Conservation (phyloP, 2,888 invertebrate genomes). For the Agapostemon virescens region DNA sequence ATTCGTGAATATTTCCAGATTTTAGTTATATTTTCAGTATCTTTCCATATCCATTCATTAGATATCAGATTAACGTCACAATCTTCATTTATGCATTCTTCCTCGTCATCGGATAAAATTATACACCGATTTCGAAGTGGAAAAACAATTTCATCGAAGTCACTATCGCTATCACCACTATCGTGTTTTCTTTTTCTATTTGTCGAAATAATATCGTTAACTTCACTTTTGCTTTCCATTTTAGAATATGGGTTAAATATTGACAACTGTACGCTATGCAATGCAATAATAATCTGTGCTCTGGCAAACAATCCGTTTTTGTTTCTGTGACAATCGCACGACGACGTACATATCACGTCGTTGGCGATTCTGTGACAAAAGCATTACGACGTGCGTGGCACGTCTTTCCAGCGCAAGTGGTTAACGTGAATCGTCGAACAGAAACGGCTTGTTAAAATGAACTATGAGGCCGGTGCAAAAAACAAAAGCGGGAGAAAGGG, state of each 20-base stretch:
- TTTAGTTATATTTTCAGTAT: slow-evolving; percentile 11
- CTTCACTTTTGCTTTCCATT: slow-evolving; percentile 16
- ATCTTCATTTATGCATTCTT: slow-evolving; percentile 2
- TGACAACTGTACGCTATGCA: background rate
- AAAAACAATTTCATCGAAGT: slow-evolving; percentile 10
- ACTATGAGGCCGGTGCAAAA: background rate
- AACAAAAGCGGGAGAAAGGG: background rate
- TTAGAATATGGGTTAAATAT: slow-evolving; percentile 11
- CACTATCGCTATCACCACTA: background rate
- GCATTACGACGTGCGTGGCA: too few relatives aligned
- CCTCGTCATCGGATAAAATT: slow-evolving; percentile 7
- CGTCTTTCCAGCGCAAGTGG: too few relatives aligned
- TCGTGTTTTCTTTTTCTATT: slow-evolving; percentile 4
- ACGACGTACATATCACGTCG: background rate
- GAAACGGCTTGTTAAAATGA: slow-evolving; percentile 25
- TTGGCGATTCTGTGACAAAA: background rate
- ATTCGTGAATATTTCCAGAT: slow-evolving; percentile 3
- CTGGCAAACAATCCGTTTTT: background rate
- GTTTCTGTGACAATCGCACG: background rate
- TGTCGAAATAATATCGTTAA: slow-evolving; percentile 7
- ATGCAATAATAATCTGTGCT: background rate
- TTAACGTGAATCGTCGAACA: slow-evolving; percentile 28
- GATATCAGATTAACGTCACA: slow-evolving; percentile 3
- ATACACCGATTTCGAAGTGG: slow-evolving; percentile 9
- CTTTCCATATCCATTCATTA: slow-evolving; percentile 18